Evolutionary conservation across 2,797 vertebrate genomes (phyloP), one percentile per base, ranked within the genome.

Genomic region (Hipposideros larvatus): DNA sequence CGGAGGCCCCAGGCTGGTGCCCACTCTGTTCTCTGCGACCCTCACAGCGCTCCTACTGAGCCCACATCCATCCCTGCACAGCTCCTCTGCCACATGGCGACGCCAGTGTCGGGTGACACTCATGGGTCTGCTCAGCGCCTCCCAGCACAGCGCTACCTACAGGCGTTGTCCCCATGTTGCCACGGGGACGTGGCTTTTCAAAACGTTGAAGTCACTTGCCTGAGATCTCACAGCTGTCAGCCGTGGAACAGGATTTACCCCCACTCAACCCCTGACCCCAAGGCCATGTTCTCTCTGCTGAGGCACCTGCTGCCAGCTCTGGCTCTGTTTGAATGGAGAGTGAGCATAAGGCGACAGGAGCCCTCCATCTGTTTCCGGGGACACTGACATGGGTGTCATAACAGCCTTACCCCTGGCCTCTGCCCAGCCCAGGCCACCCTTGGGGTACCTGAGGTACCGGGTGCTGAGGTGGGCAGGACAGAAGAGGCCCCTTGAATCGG

Each of bases 91-190:
- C 28, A 1, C 0, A 0, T 46, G 65, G 59, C 16, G 28, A 28
- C 15, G 22, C n/a, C 37, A 1, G 0, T 14, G 24, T 5, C 31
- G 16, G 31, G 13, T 0, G 14, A 11, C 0, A 0, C 26, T n/a
- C 51, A 11, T 0, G 2, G 37, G 15, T 16, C 48, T 22, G 8
- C 22, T 53, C 7, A 1, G 37, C 4, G 0, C 53, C 31, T 3
- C 15, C 1, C 1, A 1, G n/a, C 15, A 5, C 1, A 1, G n/a
- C 11, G 4, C 66, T 0, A 0, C 19, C 68, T 1, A 0, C 0
- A 1, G 48, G 9, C 5, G 0, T 28, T 1, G 26, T 37, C 26
- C 34, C 16, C 24, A 16, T 15, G 57, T 41, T n/a, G 5, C 65
- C 9, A 11, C 0, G 26, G 46, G 66, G n/a, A 31, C 4, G 1